Evolutionary conservation across 2,888 invertebrate genomes (phyloP).

Genomic region (Malacosoma neustria): DNA sequence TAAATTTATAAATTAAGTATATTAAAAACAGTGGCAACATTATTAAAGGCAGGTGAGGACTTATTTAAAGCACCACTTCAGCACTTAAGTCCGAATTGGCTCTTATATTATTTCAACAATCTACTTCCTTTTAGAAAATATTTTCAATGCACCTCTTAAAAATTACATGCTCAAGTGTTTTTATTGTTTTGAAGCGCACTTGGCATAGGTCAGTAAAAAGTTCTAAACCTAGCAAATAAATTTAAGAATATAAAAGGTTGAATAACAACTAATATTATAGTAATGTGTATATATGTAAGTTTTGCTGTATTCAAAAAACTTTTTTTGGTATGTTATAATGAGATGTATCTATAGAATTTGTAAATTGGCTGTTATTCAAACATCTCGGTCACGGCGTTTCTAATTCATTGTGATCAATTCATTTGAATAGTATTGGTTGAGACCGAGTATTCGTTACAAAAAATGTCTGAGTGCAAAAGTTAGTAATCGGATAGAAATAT

Average conservation of each 20-base stretch:
- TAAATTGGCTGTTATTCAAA: slow-evolving; percentile 28
- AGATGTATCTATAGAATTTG: slow-evolving; percentile 28
- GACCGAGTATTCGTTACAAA: no score
- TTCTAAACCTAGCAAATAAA: no score
- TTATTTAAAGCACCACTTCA: background rate
- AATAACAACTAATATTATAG: no score
- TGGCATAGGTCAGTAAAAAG: no score
- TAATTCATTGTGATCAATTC: slow-evolving; percentile 11
- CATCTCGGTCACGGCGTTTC: slow-evolving; percentile 22
- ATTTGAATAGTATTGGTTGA: slow-evolving; percentile 2
- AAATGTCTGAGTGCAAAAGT: no score
- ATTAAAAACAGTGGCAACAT: background rate
- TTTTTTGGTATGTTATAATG: slow-evolving; percentile 41
- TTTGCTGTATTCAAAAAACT: no score
- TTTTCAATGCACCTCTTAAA: background rate
- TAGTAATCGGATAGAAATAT: no score
- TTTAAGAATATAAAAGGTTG: no score
- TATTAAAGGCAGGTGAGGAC: background rate
- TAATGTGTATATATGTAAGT: no score
- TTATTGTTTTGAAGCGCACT: no score
- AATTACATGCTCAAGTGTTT: background rate
- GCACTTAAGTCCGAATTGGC: background rate
- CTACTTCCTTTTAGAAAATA: background rate
- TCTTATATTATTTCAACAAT: background rate
- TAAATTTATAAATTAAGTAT: background rate